A percentile compares a stretch with the other conserved stretches of the same genome.
These are phyloP conservation scores for Prunella fulvescens DNA, from an alignment of 2,113 vertebrate species.

Conservation along the genomic window DNA sequence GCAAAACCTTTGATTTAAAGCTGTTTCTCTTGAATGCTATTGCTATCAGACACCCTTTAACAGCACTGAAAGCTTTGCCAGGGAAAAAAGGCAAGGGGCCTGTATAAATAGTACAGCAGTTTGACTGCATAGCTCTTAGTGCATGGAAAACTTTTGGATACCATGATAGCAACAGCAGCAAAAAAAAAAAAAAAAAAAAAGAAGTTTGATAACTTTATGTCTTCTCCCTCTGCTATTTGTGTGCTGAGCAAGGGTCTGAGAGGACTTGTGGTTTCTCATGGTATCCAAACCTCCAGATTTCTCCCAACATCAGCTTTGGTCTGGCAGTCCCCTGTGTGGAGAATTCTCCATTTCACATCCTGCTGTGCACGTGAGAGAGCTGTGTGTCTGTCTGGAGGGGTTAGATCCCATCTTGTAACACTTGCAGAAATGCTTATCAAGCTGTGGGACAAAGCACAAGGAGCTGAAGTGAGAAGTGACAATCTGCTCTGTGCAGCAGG, in stretches of 20 bases:
- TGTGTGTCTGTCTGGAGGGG: not conserved
- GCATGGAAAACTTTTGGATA: not conserved
- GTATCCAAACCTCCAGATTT: not conserved
- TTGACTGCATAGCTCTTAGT: not conserved
- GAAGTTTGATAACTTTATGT: not conserved
- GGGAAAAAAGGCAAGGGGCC: not conserved
- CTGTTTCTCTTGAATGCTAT: not conserved
- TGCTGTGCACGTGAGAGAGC: not conserved
- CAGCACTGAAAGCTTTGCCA: not conserved
- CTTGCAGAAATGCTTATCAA: not conserved
- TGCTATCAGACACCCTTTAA: not conserved
- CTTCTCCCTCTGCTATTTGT: not conserved
- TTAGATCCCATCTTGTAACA: not conserved
- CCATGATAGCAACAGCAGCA: not conserved
- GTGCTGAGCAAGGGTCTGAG: not conserved
- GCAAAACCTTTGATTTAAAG: not conserved
- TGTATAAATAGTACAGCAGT: not conserved
- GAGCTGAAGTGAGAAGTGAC: slow-evolving; percentile 30
- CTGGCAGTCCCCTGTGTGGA: not conserved
- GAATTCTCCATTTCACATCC: not conserved
- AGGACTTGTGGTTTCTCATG: rapidly evolving
- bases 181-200: too few relatives aligned
- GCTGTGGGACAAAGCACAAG: not conserved
- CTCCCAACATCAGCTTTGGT: not conserved
- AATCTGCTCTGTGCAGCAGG: slow-evolving; percentile 43